Evolutionary conservation across 1,140 invertebrate species (phyloP).

Genomic region (Leptopilina boulardi): DNA sequence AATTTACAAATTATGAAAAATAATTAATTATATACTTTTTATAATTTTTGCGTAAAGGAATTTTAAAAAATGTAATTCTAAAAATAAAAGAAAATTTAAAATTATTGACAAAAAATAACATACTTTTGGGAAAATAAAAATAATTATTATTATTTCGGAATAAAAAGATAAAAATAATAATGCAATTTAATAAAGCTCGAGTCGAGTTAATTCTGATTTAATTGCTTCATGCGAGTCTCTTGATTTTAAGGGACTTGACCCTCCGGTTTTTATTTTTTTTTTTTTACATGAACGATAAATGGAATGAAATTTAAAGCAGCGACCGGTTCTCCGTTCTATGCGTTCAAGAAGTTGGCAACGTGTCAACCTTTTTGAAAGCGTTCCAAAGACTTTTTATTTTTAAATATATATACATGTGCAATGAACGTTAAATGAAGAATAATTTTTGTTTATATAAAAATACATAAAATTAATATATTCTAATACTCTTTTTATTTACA

Average conservation of each 20-base stretch:
- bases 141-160: too few species aligned
- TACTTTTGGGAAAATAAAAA: too few species aligned
- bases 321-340: background rate
- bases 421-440: background rate
- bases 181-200: background rate
- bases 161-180: too few species aligned
- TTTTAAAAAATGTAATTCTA: too few species aligned
- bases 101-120: too few species aligned
- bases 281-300: background rate
- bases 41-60: too few species aligned
- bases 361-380: slow-evolving; percentile 27
- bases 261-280: background rate
- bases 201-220: background rate
- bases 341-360: slow-evolving; percentile 11
- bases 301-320: background rate
- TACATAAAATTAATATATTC: too few species aligned
- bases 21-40: too few species aligned
- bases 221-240: background rate
- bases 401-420: background rate
- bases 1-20: too few species aligned
- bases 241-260: slow-evolving; percentile 20
- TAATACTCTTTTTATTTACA: too few species aligned
- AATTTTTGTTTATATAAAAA: background rate
- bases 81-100: too few species aligned
- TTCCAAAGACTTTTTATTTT: slow-evolving; percentile 29